A percentile compares a stretch with the other conserved stretches of the same genome.
phyloP scores from a whole-genome alignment of 2,113 vertebrate species.

The Ochotona curzoniae region DNA sequence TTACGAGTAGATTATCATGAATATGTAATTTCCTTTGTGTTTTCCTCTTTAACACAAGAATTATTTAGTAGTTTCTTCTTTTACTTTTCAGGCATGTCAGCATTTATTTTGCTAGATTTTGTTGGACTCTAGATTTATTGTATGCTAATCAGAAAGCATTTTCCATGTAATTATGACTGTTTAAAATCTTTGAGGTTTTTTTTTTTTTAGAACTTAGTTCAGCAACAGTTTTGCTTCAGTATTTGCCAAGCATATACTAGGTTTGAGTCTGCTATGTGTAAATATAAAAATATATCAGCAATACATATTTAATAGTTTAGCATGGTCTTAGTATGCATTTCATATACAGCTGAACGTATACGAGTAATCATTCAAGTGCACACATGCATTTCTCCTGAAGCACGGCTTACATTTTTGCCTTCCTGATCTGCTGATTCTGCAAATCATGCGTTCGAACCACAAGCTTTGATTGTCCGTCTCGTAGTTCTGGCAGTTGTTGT shows the following conservation, averaged over 20 bases:
- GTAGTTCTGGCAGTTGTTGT: neutral
- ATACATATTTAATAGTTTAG: no score
- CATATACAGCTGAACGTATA: neutral
- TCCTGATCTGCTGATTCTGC: neutral
- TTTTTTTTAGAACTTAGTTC: slow-evolving; percentile 1
- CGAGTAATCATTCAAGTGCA: neutral
- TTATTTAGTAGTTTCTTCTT: neutral
- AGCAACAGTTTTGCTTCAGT: slow-evolving; percentile 9
- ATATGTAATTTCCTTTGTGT: neutral
- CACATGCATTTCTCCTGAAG: neutral
- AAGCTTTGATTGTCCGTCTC: neutral
- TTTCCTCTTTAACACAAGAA: slow-evolving; percentile 43
- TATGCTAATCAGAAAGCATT: slow-evolving; percentile 13
- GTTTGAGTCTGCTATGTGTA: neutral
- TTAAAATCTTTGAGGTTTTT: slow-evolving; percentile 30
- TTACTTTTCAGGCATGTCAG: neutral
- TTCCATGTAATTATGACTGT: neutral
- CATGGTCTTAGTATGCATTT: no score
- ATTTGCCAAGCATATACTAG: neutral
- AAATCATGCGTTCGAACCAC: neutral
- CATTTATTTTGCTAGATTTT: slow-evolving; percentile 40
- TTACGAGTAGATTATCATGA: slow-evolving; percentile 21
- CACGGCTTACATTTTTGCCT: neutral
- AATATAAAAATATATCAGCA: neutral
- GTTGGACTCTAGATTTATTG: slow-evolving; percentile 1